Base-by-base conservation (phyloP, 2,797 vertebrate species). In the Lophius americanus region DNA sequence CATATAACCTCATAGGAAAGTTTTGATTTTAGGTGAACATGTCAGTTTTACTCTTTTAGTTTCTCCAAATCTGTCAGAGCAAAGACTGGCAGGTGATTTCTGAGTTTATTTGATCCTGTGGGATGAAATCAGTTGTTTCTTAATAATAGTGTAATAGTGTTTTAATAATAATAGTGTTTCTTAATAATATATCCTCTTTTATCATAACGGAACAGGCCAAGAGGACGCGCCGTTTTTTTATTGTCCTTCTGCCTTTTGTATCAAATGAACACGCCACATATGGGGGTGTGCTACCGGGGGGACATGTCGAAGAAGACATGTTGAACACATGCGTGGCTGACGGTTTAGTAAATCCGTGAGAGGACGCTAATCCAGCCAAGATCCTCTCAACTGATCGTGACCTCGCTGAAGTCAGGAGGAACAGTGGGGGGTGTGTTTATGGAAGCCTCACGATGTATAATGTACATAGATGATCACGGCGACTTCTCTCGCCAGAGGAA, bases 401-500 rank as follows among this genome's bases (percentile, higher is more conserved):
- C 54, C 68, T 61, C 11, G 51, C 63, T 50, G 12, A 54, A 65
- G n/a, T 68, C 47, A 42, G 33, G 37, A 23, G 23, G 23, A 23
- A 23, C 23, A 47, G 48, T 61, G 46, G 70, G 78, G 44, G 52
- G 73, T 67, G 55, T 59, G 36, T 68, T 73, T 66, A 4, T 49
- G 39, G 36, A 57, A 3, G 13, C 46, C 36, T 52, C 3, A 41
- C 43, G 44, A 56, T 76, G 64, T 78, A 58, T 69, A 64, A 62
- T 86, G 80, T 78, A 82, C 53, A 83, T 74, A 85, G 61, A 59
- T 73, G 47, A 65, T 72, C 13, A 39, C 61, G 76, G 72, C 56
- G 6, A 44, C 52, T 79, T 76, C 75, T 65, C 79, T 82, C 66
- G 70, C 51, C 32, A 11, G 43, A 84, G 57, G 48, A 80, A 61